Base-by-base conservation (phyloP, 2,888 invertebrate genomes). In the Synergus gifuensis region DNA sequence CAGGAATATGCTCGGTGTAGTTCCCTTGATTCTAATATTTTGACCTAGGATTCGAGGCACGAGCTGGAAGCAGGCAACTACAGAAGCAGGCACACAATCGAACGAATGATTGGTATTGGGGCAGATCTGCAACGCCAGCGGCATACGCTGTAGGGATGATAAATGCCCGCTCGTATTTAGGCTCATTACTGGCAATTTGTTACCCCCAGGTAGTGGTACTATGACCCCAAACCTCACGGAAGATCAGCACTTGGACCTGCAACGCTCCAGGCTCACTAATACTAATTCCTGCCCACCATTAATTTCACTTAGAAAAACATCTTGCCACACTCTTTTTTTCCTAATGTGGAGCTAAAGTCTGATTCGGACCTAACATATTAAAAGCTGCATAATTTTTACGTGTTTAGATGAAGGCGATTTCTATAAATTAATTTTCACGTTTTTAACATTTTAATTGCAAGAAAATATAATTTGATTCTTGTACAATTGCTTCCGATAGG, bases 131-230 rank as follows among this genome's bases (percentile, higher is more conserved):
- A 82, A 81, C 83, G 84, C 80, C 83, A 82, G 76, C 81, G 79
- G 77, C 83, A 82, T 69, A 85, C 80, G 83, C 78, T 77, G 80
- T 82, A 77, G 76, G 76, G 81, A 86, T 88, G 87, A 88, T 88
- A 86, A 88, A 88, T 87, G 86, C 82, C 82, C 77, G 67, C 63
- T 64, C 80, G 84, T 87, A 86, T 87, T 88, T 86, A 86, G 84
- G 83, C 87, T 88, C 86, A 85, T 88, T 87, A 86, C 86, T 80
- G 83, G 84, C 84, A 85, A 87, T 88, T 87, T 87, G 86, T 88
- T 88, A 87, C 84, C 82, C 79, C 73, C 76, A 82, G 78, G 64
- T 76, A 46, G 44, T 44, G 60, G 63, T 76, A 18, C 42, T 14
- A 40, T 64, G 64, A 42, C 64, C 49, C 58, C 22, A 73, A 78